Conservation (phyloP, 2,888 invertebrate genomes). For the Tanypteryx hageni region DNA sequence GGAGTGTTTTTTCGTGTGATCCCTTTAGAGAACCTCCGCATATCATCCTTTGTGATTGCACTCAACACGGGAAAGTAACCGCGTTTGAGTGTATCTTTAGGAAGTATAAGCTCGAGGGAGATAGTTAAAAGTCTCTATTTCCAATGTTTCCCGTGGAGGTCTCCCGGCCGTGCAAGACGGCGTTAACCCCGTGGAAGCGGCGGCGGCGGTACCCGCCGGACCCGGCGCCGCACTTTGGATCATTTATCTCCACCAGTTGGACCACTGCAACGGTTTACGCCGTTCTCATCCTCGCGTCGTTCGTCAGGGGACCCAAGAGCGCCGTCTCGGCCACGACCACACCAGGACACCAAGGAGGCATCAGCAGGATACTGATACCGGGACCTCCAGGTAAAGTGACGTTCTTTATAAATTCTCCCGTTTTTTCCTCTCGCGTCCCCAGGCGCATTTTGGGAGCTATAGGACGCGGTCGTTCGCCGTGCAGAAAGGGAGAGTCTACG, state of each 20-base stretch:
- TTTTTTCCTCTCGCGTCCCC: no score
- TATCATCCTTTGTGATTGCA: background rate
- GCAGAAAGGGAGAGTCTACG: no score
- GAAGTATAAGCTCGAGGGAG: background rate
- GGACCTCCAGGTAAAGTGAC: conserved; percentile 48
- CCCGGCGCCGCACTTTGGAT: background rate
- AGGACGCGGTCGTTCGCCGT: no score
- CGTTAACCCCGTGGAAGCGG: background rate
- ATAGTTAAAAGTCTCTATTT: background rate
- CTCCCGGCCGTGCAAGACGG: background rate
- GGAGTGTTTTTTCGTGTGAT: no score
- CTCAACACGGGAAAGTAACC: background rate
- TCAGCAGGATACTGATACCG: conserved; percentile 51
- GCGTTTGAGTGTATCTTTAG: background rate
- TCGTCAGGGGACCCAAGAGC: conserved; percentile 1
- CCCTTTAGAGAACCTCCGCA: background rate
- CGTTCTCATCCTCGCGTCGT: conserved; percentile 49
- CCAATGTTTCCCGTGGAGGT: background rate
- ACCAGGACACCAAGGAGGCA: conserved; percentile 48
- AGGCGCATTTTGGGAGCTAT: no score
- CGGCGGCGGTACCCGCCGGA: background rate
- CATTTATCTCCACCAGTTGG: conserved; percentile 19
- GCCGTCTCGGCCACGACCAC: conserved; percentile 14
- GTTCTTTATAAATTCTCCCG: no score
- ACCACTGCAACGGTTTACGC: conserved; percentile 42